These are phyloP conservation scores for Eueides isabella DNA, from an alignment of 1,140 invertebrate species.

Conservation along the genomic window DNA sequence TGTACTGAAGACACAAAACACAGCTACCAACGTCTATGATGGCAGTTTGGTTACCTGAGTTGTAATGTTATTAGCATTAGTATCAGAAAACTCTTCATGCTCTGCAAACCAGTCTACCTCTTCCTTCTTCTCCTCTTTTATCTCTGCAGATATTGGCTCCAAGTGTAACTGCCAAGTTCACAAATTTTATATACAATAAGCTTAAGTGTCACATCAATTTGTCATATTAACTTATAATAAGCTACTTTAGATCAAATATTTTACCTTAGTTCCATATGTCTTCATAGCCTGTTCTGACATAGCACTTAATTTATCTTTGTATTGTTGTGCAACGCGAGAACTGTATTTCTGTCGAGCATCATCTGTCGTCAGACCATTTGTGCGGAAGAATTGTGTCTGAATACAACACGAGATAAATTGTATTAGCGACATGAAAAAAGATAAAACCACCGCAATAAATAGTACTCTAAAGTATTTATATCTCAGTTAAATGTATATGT, in stretches of 20 bases:
- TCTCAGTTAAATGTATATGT: too few species aligned
- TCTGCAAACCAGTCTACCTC: slow-evolving; percentile 79
- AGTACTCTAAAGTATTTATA: too few species aligned
- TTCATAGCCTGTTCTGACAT: slow-evolving; percentile 93
- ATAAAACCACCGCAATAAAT: too few species aligned
- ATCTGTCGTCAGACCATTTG: slow-evolving; percentile 94
- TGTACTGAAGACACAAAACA: not conserved
- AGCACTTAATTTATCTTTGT: slow-evolving; percentile 92
- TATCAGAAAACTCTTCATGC: slow-evolving; percentile 55
- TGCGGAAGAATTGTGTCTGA: slow-evolving; percentile 95
- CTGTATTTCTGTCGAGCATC: slow-evolving; percentile 99
- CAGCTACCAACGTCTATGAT: slow-evolving; percentile 23
- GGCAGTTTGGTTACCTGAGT: slow-evolving; percentile 67
- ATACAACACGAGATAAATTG: slow-evolving; percentile 65
- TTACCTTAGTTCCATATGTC: slow-evolving; percentile 94
- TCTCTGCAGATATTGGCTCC: slow-evolving; percentile 57
- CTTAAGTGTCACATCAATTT: too few species aligned
- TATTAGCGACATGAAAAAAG: not conserved
- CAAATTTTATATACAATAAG: not conserved
- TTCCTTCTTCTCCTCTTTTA: slow-evolving; percentile 60
- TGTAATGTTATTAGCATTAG: slow-evolving; percentile 69
- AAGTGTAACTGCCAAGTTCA: slow-evolving; percentile 58
- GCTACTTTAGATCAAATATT: not conserved
- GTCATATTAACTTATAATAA: too few species aligned
- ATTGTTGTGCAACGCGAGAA: slow-evolving; percentile 96